Evolutionary conservation across 2,797 vertebrate species (phyloP), one percentile per base, ranked within the genome.

Genomic region (Lithobates pipiens): DNA sequence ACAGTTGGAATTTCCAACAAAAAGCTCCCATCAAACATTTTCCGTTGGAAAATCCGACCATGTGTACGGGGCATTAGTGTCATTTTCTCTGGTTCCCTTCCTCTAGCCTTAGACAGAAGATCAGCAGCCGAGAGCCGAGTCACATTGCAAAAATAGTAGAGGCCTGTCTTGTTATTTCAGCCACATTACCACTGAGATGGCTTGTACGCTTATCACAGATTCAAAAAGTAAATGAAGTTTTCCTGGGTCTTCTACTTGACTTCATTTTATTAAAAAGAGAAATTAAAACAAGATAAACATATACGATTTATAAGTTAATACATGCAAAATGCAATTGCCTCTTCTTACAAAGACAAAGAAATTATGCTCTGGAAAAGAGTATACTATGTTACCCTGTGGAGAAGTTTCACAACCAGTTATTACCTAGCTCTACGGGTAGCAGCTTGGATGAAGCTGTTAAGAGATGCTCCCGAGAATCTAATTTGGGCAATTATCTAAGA

Each of bases 271-370:
- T 70, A 54, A 46, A 46, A 46, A 46, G 11, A 13, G 18, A n/a
- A 80, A 70, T 13, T 54, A 67, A 46, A 80, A 80, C 50, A 44
- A 32, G 67, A 57, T n/a, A n/a, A 80, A 42, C 68, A 57, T 80
- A 32, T 80, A 54, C 36, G 34, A 57, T 13, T 25, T 23, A 57
- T 54, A 36, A 72, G 16, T 13, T 36, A 80, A 80, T 80, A 61
- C 15, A 25, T 46, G 21, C 54, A 61, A 61, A 54, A 54, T 54
- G 15, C 16, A 16, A 54, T 5, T 54, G 6, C 50, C 50, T 76
- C 23, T 16, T 36, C 42, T 16, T 69, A n/a, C 18, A 39, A 39
- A 42, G 39, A 42, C 39, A 44, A 39, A 25, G 39, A 42, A 44
- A 44, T 44, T 34, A 23, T 10, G 68, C 54, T 57, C 34, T 32